Evolutionary conservation across 2,888 invertebrate genomes (phyloP).

Genomic region (Rotaria magnacalcarata): DNA sequence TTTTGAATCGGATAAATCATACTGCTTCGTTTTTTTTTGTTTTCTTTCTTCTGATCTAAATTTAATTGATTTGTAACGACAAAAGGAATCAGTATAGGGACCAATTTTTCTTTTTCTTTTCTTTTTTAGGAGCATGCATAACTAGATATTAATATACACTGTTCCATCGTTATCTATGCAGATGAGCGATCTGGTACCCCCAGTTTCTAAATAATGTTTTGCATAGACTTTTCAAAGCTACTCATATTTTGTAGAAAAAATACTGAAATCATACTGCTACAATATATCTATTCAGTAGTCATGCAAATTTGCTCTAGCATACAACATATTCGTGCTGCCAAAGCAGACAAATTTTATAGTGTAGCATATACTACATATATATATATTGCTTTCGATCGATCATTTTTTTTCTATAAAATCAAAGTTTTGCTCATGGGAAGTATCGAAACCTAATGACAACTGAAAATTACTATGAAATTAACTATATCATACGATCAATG

Average conservation of each 20-base stretch:
- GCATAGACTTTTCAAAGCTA: neutral
- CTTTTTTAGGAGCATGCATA: neutral
- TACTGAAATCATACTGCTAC: neutral
- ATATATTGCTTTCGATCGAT: neutral
- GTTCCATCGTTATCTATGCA: neutral
- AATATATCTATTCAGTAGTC: neutral
- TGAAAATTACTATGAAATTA: neutral
- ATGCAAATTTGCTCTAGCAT: neutral
- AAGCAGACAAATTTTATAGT: neutral
- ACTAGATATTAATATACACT: neutral
- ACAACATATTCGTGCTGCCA: neutral
- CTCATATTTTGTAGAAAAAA: neutral
- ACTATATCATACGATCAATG: neutral
- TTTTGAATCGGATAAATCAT: neutral
- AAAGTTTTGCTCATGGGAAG: neutral
- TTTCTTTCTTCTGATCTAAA: neutral
- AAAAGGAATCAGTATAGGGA: neutral
- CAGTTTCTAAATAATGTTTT: neutral
- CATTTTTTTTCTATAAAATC: neutral
- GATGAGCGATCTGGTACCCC: neutral
- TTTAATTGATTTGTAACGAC: neutral
- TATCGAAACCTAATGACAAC: neutral
- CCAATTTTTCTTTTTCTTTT: neutral
- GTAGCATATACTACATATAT: neutral
- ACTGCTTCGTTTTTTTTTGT: neutral